A percentile compares a stretch with the other conserved stretches of the same genome.
These are phyloP conservation scores for Apamea epomidion DNA, from an alignment of 2,888 invertebrate genomes.

Conservation along the genomic window DNA sequence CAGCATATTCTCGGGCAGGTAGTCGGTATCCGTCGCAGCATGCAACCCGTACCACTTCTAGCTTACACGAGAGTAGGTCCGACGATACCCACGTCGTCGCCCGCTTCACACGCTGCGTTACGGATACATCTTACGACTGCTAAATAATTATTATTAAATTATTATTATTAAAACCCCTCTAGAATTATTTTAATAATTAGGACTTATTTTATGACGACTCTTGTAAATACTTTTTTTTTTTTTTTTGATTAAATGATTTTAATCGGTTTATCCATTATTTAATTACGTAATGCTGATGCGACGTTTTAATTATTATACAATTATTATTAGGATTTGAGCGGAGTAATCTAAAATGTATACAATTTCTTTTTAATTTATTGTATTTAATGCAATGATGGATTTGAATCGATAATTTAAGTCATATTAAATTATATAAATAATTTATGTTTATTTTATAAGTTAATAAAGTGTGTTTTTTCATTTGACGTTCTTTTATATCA, in stretches of 20 bases:
- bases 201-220: conserved; percentile 56
- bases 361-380: conserved; percentile 70
- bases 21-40: conserved; percentile 77
- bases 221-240: conserved; percentile 61
- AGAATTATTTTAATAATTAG: conserved; percentile 60
- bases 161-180: conserved; percentile 58
- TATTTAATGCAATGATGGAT: conserved; percentile 75
- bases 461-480: conserved; percentile 60
- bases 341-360: conserved; percentile 64
- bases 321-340: conserved; percentile 48
- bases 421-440: conserved; percentile 71
- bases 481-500: conserved; percentile 58
- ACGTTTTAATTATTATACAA: conserved; percentile 56
- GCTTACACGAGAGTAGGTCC: conserved; percentile 48
- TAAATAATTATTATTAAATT: conserved; percentile 64
- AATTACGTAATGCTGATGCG: conserved; percentile 64
- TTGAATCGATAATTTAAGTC: conserved; percentile 77
- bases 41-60: conserved; percentile 63
- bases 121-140: conserved; percentile 63
- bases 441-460: conserved; percentile 68
- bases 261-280: conserved; percentile 67
- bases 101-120: conserved; percentile 49
- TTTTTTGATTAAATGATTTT: conserved; percentile 66
- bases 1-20: conserved; percentile 94
- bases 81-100: conserved; percentile 41